Evolutionary conservation across 2,888 invertebrate genomes (phyloP), one percentile per base, ranked within the genome.

Genomic region (Hyposoter dolosus): DNA sequence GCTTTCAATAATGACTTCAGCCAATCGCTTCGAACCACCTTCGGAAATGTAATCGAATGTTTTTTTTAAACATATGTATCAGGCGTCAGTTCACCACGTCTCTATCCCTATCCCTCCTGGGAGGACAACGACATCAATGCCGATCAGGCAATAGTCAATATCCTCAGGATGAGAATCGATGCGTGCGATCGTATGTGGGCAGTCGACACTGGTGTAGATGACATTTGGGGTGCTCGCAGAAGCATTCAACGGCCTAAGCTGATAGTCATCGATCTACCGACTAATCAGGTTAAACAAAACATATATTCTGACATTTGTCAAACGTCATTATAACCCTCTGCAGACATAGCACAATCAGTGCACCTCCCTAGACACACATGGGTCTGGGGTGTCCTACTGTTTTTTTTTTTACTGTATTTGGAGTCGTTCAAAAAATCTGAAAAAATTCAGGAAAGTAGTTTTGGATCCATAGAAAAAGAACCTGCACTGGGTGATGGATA

Each of bases 171-270:
- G 32, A 95, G 95, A 88, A 96, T 97, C 0, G 98, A 98, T 92
- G 95, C 95, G 6, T 98, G 98, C 90, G 97, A 97, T 92, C 95
- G 98, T 66, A 95, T 98, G 10, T 98, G 98, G 98, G 96, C 97
- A 6, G 95, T 98, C 94, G 98, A 98, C 92, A 96, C 97, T 0
- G 98, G 97, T 78, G 94, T 97, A 56, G 96, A 96, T 60, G 97
- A 97, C 92, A 97, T 97, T 93, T 94, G 96, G 75, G 97, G 97
- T 92, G 94, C 95, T 91, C 90, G 88, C 10, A 91, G 90, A 19
- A 86, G 91, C 35, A 88, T 94, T 12, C 96, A 95, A 85, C 95
- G 95, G 0, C 96, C 96, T 7, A 95, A 96, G 0, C 95, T 97
- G 65, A 90, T 94, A 63, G 95, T 96, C 1, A 95, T 97, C 81